Base-by-base conservation (phyloP, 1,140 invertebrate species). In the Drosophila watanabei region DNA sequence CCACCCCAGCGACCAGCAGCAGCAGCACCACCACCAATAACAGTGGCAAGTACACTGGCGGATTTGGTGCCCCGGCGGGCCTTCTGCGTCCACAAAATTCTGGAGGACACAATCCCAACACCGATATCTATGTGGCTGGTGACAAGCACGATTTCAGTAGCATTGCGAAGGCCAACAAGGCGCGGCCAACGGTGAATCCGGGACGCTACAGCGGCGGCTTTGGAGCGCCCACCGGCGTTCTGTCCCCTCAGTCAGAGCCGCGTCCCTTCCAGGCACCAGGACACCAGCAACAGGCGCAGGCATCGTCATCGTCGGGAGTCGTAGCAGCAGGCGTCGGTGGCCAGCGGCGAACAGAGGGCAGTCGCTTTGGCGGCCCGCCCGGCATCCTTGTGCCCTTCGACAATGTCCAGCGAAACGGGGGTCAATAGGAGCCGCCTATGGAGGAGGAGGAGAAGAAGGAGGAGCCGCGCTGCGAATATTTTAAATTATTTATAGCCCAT, bases 401-500 rank as follows among this genome's bases (percentile, higher is more conserved):
- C 72, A 92, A 91, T 58, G 83, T 84, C 45, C 80, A 79, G 70
- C 83, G 82, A 9, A 46, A 75, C 2, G 83, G 56, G 1, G 58
- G 58, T 18, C 81, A 88, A 57, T 84, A 88, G 68, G 1, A 16
- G 39, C 37, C 16, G n/a, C 10, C 18, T 20, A 18, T 24, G 2
- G 20, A 48, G 14, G 61, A 62, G 60, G 32, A 33, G 37, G 5
- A 28, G 24, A 8, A 16, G 18, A 13, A 46, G 18, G 20, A 24
- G 45, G 16, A 10, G 41, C 1, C 28, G 20, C 45, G n/a, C 37
- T 49, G 35, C 56, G 66, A 68, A 61, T 85, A 90, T 82, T 90
- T 88, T 89, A 90, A 89, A 89, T 89, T 89, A 89, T 89, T 89
- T 89, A 89, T 87, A 89, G 83, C 71, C 78, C 69, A 73, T 60